phyloP scores from a whole-genome alignment of 2,888 invertebrate genomes.

The Noctua janthe region DNA sequence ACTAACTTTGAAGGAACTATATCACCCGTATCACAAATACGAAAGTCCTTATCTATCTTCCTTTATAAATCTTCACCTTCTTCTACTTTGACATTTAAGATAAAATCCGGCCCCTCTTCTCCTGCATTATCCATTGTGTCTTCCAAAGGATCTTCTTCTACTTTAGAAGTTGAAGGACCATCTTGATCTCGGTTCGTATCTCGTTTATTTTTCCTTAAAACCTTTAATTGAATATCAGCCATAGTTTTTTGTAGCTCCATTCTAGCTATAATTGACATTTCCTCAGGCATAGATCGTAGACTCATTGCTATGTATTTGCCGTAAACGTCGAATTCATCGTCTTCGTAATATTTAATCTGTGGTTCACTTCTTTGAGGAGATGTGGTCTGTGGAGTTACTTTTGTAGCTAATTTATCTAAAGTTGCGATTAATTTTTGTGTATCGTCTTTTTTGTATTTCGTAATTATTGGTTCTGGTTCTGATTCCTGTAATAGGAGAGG shows the following conservation, averaged over 20 bases:
- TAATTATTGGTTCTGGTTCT: not conserved
- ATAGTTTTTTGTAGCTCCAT: conserved; percentile 46
- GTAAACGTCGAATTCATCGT: conserved; percentile 45
- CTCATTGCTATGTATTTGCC: conserved; percentile 42
- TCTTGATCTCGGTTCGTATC: accelerated
- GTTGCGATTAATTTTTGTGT: not conserved
- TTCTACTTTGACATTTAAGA: conserved; percentile 29
- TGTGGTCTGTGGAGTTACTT: not conserved
- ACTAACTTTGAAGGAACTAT: not conserved
- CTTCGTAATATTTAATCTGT: not conserved
- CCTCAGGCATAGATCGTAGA: conserved; percentile 41
- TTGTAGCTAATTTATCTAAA: not conserved
- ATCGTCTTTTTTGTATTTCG: not conserved
- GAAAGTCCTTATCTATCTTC: not conserved
- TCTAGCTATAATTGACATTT: conserved; percentile 43
- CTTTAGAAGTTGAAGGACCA: conserved; percentile 17
- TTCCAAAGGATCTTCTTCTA: not conserved
- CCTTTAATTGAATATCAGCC: conserved; percentile 32
- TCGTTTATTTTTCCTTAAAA: not conserved
- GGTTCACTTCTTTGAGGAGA: not conserved
- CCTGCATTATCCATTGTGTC: not conserved
- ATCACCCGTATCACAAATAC: not conserved
- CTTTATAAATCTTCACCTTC: not conserved
- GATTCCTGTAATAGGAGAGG: not conserved
- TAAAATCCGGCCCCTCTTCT: not conserved